phyloP scores from a whole-genome alignment of 1,140 invertebrate genomes.

The Melanaphis sacchari region DNA sequence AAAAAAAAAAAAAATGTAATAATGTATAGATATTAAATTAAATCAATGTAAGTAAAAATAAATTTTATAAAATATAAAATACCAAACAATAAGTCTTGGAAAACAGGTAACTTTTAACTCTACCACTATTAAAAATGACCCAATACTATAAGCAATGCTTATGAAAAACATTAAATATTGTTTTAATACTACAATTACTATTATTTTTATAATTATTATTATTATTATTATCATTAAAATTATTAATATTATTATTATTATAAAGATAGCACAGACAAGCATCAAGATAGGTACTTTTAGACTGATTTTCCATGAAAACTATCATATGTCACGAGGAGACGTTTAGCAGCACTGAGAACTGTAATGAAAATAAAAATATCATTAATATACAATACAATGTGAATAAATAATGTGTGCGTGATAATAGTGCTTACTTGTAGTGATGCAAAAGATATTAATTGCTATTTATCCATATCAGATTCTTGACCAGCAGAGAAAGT shows the following conservation, averaged over 20 bases:
- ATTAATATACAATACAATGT: background rate
- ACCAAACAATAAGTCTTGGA: conserved; percentile 52
- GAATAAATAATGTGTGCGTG: background rate
- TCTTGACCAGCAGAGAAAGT: conserved; percentile 48
- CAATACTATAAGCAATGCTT: conserved; percentile 55
- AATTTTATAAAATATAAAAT: conserved; percentile 48
- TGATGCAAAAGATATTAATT: conserved; percentile 57
- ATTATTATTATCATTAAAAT: conserved; percentile 40
- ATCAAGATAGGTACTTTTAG: conserved; percentile 53
- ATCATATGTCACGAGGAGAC: conserved; percentile 56
- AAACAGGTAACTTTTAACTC: conserved; percentile 51
- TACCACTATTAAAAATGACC: conserved; percentile 18
- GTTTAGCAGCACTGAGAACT: conserved; percentile 55
- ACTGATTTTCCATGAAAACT: conserved; percentile 54
- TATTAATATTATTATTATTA: conserved; percentile 48
- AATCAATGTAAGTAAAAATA: conserved; percentile 38
- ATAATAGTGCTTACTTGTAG: conserved; percentile 25
- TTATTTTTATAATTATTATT: conserved; percentile 47
- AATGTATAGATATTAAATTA: conserved; percentile 25
- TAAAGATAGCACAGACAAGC: conserved; percentile 53
- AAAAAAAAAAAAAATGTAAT: conserved; percentile 18
- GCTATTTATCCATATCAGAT: conserved; percentile 53
- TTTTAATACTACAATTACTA: conserved; percentile 37
- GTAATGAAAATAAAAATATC: background rate
- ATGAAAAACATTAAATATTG: conserved; percentile 48